These are phyloP conservation scores for Thinocorus orbignyianus DNA, from an alignment of 2,113 vertebrate species.

Conservation along the genomic window DNA sequence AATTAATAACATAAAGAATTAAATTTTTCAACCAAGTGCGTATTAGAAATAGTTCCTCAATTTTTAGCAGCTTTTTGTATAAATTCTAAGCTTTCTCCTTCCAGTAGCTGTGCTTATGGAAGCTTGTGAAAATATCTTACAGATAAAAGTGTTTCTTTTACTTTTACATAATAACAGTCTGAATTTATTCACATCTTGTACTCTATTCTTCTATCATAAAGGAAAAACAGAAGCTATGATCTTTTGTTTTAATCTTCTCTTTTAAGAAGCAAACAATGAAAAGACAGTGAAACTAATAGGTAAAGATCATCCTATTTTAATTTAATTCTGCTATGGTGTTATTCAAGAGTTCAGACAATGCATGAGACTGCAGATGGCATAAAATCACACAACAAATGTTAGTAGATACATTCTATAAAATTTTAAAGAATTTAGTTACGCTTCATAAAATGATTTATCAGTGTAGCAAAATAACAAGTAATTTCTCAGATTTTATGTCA, in stretches of 20 bases:
- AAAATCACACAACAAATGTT: rapidly evolving
- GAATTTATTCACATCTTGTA: background rate
- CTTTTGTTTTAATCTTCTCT: background rate
- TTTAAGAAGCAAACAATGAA: background rate
- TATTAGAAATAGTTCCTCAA: background rate
- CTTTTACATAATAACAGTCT: background rate
- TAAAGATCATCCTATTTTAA: background rate
- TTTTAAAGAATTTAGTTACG: background rate
- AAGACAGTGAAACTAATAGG: background rate
- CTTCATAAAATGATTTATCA: background rate
- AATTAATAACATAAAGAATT: background rate
- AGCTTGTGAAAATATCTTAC: background rate
- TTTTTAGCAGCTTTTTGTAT: background rate
- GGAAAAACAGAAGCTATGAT: background rate
- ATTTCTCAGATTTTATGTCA: background rate
- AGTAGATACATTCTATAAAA: background rate
- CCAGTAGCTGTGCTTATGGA: background rate
- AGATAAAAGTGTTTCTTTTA: background rate
- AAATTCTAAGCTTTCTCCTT: background rate
- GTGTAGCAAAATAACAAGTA: background rate
- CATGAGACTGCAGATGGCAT: background rate
- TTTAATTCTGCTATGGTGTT: background rate
- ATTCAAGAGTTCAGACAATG: background rate
- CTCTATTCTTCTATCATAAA: background rate
- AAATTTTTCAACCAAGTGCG: background rate